These are phyloP conservation scores for Laothoe populi DNA, from an alignment of 2,888 invertebrate genomes.

Conservation along the genomic window DNA sequence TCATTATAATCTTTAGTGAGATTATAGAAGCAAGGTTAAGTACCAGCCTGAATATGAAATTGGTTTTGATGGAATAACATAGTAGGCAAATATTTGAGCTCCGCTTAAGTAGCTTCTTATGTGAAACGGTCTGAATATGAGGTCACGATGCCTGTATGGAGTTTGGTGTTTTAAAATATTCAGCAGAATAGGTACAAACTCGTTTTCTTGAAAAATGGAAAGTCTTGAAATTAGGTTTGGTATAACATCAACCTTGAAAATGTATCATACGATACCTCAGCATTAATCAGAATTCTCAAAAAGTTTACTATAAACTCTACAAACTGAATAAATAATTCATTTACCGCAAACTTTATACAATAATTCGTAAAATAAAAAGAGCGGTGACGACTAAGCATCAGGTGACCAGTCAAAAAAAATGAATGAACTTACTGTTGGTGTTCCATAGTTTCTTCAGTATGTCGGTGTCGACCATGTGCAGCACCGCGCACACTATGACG, in stretches of 20 bases:
- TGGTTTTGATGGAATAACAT: conserved; percentile 52
- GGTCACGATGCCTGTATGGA: conserved; percentile 7
- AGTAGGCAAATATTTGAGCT: conserved; percentile 48
- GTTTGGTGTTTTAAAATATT: conserved; percentile 16
- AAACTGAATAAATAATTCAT: neutral
- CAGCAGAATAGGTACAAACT: neutral
- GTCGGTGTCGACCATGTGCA: conserved; percentile 89
- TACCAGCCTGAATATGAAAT: conserved; percentile 48
- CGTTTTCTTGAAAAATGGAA: neutral
- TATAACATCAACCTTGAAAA: too few species aligned
- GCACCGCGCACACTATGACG: conserved; percentile 91
- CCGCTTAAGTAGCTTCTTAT: conserved; percentile 34
- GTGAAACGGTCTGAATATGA: conserved; percentile 34
- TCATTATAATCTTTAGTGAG: conserved; percentile 56
- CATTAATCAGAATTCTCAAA: too few species aligned
- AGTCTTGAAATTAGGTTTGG: neutral
- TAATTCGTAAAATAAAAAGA: too few species aligned
- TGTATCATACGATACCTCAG: too few species aligned
- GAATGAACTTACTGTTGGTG: conserved; percentile 84
- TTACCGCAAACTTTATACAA: neutral
- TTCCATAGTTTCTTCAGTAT: conserved; percentile 87
- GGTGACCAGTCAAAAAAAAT: too few species aligned
- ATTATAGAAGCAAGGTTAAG: conserved; percentile 48
- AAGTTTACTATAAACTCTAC: too few species aligned
- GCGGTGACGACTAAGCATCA: too few species aligned